Percentiles rank a stretch among this genome's conserved stretches.
phyloP scores from a whole-genome alignment of 2,888 invertebrate genomes.

The Stramonita haemastoma region DNA sequence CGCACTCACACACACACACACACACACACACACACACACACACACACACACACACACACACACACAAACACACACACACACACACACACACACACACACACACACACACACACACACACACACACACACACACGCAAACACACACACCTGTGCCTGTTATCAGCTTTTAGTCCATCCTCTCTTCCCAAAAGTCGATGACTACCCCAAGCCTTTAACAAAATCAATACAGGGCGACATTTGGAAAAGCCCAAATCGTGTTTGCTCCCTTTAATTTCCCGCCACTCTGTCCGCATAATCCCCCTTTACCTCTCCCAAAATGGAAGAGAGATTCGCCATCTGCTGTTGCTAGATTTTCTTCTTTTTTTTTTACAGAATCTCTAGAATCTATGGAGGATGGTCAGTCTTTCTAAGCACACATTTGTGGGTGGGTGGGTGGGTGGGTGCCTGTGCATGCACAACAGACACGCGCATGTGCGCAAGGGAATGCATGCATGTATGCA shows the following conservation, averaged over 20 bases:
- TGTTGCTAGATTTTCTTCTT: no score
- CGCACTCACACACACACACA: constrained; percentile 10
- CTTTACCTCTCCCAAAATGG: not conserved
- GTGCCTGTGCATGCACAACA: not conserved
- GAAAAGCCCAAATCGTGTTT: not conserved
- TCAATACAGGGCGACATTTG: not conserved
- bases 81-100: not conserved
- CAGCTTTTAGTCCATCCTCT: not conserved
- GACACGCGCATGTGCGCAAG: not conserved
- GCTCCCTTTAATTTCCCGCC: not conserved
- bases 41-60: constrained; percentile 36
- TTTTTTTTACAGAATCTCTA: no score
- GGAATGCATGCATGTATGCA: not conserved
- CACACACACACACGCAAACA: constrained; percentile 3
- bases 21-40: constrained; percentile 37
- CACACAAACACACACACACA: constrained; percentile 9
- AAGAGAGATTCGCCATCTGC: no score
- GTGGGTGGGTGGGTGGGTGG: no score
- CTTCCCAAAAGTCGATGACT: not conserved
- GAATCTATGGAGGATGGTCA: no score
- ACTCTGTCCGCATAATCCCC: not conserved
- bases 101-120: constrained; percentile 18
- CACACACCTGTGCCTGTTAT: constrained; percentile 1
- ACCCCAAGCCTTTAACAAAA: not conserved
- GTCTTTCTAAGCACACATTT: not conserved